A percentile compares a stretch with the other conserved stretches of the same genome.
These are phyloP conservation scores for Triplophysa yarkandensis DNA, from an alignment of 2,797 vertebrate genomes.

Conservation along the genomic window DNA sequence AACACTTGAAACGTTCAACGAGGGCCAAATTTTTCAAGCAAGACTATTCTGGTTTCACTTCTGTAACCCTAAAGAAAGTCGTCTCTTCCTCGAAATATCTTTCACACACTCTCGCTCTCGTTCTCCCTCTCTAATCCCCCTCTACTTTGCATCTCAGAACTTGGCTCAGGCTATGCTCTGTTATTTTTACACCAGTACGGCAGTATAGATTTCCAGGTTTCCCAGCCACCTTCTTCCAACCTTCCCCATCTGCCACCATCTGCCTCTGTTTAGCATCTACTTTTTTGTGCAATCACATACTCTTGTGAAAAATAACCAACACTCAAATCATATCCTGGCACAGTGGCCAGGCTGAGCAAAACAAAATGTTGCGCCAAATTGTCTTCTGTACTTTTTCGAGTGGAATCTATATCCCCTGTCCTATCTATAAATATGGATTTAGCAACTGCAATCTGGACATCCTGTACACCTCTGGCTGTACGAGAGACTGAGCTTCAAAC, in stretches of 20 bases:
- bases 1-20: slow-evolving; percentile 57
- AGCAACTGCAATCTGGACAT: slow-evolving; percentile 68
- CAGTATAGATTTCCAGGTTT: slow-evolving; percentile 97
- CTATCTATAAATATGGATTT: slow-evolving; percentile 62
- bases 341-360: slow-evolving; percentile 85
- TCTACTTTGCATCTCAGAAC: slow-evolving; percentile 87
- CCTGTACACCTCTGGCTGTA: slow-evolving; percentile 60
- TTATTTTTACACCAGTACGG: slow-evolving; percentile 98
- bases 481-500: slow-evolving; percentile 41
- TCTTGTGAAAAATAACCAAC: slow-evolving; percentile 99
- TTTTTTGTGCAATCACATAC: slow-evolving; percentile 97
- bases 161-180: slow-evolving; percentile 89
- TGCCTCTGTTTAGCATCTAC: slow-evolving; percentile 98
- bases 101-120: slow-evolving; percentile 57
- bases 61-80: slow-evolving; percentile 66
- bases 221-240: slow-evolving; percentile 98
- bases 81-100: slow-evolving; percentile 66
- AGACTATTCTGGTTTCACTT: slow-evolving; percentile 65
- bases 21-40: slow-evolving; percentile 52
- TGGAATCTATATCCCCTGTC: slow-evolving; percentile 70
- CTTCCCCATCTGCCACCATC: slow-evolving; percentile 99
- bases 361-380: slow-evolving; percentile 94
- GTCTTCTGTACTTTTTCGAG: slow-evolving; percentile 92
- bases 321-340: slow-evolving; percentile 98
- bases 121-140: slow-evolving; percentile 74